Base-by-base conservation (phyloP, 23 tunicate species). In the Ascidia mentula region DNA sequence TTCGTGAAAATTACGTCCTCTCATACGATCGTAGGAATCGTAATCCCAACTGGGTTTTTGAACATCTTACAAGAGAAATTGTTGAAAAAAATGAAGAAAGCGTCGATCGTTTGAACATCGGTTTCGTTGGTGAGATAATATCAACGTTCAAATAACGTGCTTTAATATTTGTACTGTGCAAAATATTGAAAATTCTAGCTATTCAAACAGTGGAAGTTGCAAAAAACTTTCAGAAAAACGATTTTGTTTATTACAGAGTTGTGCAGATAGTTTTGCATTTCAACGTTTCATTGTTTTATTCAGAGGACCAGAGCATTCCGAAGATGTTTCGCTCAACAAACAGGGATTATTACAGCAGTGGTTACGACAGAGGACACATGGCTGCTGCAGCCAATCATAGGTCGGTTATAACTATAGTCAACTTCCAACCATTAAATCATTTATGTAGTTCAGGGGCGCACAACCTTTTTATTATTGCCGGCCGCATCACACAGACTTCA, bases 321-420 rank as follows among this genome's bases (percentile, higher is more conserved):
- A 61, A 61, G 2, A 28, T 34, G 13, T 95, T 89, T 46, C 91
- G 90, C 1, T 86, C 96, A 33, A 78, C 87, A 0, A 95, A 89
- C 53, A 26, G 78, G 20, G 99, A 95, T 40, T 95, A 40, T 74
- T 61, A 13, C 18, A 60, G 40, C 34, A 80, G 87, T 77, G 99
- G 99, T 12, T 95, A 37, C 75, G 99, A 95, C 74, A 53, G 99
- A 75, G 99, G 99, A 12, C 99, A 95, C 79, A 38, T 95, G 34
- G 99, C 99, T 0, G 99, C 99, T 12, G 99, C 99, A 61, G 90
- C 99, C 37, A 95, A 95, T 90, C 99, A 95, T 69, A 79, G 86
- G 92, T 87, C 38, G 45, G 72, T 72, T 6, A 53, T n/a, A n/a
- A n/a, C n/a, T n/a, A n/a, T n/a, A n/a, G n/a, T n/a, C n/a, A n/a